Percentiles rank a stretch among this genome's conserved stretches.
Evolutionary conservation across 2,113 vertebrate species (phyloP).

Genomic region (Tachuris rubrigastra): DNA sequence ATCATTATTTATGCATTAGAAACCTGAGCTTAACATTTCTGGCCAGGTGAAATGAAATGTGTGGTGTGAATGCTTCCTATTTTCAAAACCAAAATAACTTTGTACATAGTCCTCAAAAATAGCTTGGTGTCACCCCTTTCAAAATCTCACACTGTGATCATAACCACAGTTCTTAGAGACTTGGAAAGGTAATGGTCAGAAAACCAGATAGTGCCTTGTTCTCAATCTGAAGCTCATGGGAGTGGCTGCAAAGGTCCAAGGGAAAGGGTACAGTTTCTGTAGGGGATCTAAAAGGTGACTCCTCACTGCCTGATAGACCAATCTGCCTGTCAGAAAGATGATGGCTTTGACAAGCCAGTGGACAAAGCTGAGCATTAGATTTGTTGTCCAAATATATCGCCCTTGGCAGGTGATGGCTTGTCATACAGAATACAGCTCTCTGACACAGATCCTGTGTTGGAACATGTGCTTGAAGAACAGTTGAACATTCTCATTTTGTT

Average conservation of each 20-base stretch:
- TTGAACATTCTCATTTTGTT: not conserved
- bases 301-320: not conserved
- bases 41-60: constrained; percentile 43
- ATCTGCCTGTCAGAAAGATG: not conserved
- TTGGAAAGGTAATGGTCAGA: not conserved
- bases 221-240: not conserved
- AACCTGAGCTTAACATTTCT: constrained; percentile 40
- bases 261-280: not conserved
- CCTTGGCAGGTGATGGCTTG: not conserved
- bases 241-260: not conserved
- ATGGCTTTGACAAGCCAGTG: not conserved
- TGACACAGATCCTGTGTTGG: not conserved
- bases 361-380: not conserved
- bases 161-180: constrained; percentile 10
- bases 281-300: not conserved
- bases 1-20: constrained; percentile 54
- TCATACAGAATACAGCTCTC: not conserved
- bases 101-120: constrained; percentile 15
- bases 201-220: not conserved
- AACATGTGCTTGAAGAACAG: not conserved
- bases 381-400: not conserved
- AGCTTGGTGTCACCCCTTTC: not conserved
- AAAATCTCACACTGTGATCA: not conserved
- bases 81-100: constrained; percentile 9
- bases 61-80: constrained; percentile 15